Percentiles rank a stretch among this genome's conserved stretches.
Conservation (phyloP, 2,113 vertebrate species). For the Saccopteryx bilineata region DNA sequence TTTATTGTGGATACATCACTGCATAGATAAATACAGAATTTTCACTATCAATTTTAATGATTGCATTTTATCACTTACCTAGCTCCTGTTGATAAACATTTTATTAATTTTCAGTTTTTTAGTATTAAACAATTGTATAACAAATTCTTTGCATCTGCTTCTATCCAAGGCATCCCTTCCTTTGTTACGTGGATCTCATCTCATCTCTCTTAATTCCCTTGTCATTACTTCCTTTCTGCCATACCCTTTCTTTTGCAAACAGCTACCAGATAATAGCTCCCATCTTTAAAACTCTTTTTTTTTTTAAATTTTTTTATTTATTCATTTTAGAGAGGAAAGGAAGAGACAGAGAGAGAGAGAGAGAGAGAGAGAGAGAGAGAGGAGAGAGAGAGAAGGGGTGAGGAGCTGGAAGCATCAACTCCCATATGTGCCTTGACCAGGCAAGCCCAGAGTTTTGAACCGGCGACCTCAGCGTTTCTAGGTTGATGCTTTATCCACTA, state of each 20-base stretch:
- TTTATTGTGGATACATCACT: not conserved
- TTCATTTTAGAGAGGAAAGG: too few relatives aligned
- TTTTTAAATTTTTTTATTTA: too few relatives aligned
- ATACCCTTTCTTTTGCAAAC: not conserved
- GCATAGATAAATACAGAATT: not conserved
- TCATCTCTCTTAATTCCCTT: conserved; percentile 16
- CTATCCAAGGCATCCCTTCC: not conserved
- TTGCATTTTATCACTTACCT: not conserved
- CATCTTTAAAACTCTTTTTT: not conserved
- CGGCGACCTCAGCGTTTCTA: too few relatives aligned
- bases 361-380: too few relatives aligned
- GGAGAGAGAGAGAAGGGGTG: too few relatives aligned
- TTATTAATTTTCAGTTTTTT: conserved; percentile 23
- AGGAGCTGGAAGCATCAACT: too few relatives aligned
- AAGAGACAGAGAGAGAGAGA: too few relatives aligned
- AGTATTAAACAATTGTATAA: not conserved
- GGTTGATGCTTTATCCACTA: too few relatives aligned
- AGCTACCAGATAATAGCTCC: not conserved
- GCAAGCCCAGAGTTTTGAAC: too few relatives aligned
- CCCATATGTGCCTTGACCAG: too few relatives aligned
- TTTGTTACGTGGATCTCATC: not conserved
- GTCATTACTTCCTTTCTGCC: not conserved
- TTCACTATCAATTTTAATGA: conserved; percentile 23
- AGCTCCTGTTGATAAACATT: not conserved
- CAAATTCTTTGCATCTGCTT: not conserved